Percentiles rank a stretch among this genome's conserved stretches.
These are phyloP conservation scores for Bolinopsis microptera DNA, from an alignment of 37 sponge, comb jelly and placozoan species.

Conservation along the genomic window DNA sequence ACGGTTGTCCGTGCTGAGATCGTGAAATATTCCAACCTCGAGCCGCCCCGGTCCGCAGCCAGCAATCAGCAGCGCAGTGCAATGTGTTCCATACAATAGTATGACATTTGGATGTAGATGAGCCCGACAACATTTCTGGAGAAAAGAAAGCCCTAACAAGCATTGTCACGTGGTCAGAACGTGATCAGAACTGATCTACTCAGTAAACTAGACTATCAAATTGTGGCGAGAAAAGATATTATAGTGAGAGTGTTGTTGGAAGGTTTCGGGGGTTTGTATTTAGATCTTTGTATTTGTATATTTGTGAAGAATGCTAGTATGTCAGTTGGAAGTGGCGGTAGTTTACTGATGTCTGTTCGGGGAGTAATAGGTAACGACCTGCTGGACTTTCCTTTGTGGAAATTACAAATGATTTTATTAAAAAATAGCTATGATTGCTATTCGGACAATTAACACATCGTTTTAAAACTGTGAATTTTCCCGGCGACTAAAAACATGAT, in stretches of 20 bases:
- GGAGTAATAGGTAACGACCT: too few relatives aligned
- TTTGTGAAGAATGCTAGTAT: neutral
- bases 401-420: too few relatives aligned
- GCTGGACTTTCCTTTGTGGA: too few relatives aligned
- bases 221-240: neutral
- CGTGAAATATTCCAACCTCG: constrained; percentile 63
- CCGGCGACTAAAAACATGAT: neutral
- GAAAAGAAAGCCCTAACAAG: neutral
- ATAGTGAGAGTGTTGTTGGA: neutral
- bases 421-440: too few relatives aligned
- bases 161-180: too few relatives aligned
- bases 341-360: too few relatives aligned
- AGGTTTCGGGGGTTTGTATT: neutral
- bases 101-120: too few relatives aligned
- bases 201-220: too few relatives aligned
- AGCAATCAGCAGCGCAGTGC: constrained; percentile 43
- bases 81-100: constrained; percentile 67
- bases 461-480: too few relatives aligned
- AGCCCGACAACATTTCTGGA: neutral
- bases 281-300: neutral
- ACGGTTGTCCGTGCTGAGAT: constrained; percentile 81
- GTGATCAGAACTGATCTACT: too few relatives aligned
- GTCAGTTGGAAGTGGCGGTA: too few relatives aligned
- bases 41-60: constrained; percentile 3
- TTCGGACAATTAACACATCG: too few relatives aligned